phyloP scores from a whole-genome alignment of 2,113 vertebrate genomes.

The Syngnathus floridae region DNA sequence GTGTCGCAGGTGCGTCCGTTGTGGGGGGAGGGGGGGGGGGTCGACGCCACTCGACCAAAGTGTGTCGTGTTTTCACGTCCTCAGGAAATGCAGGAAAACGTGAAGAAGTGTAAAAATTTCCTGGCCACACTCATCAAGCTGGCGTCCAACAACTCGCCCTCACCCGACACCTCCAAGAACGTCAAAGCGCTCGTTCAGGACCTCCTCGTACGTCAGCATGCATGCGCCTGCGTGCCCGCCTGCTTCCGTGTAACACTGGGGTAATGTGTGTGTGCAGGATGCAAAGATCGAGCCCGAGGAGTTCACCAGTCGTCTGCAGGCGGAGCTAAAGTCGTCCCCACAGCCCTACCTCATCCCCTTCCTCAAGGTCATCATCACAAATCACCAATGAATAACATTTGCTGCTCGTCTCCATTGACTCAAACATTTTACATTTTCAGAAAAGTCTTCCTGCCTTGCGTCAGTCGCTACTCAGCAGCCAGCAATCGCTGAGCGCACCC shows the following conservation, averaged over 20 bases:
- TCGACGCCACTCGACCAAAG: background rate
- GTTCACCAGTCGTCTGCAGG: conserved; percentile 81
- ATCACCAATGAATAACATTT: background rate
- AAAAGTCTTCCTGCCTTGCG: conserved; percentile 84
- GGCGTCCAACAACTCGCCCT: conserved; percentile 80
- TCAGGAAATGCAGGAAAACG: conserved; percentile 86
- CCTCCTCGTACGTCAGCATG: conserved; percentile 69
- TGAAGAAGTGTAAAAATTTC: conserved; percentile 88
- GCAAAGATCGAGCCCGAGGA: conserved; percentile 85
- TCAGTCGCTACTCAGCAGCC: conserved; percentile 78
- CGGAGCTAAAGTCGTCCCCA: conserved; percentile 83
- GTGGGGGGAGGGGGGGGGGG: background rate
- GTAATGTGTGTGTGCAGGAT: conserved; percentile 61
- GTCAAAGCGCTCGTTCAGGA: conserved; percentile 85
- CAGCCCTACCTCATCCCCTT: conserved; percentile 88
- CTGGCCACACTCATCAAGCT: conserved; percentile 83
- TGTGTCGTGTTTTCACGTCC: background rate
- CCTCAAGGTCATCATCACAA: conserved; percentile 68
- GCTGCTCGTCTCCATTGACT: no score
- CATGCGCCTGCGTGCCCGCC: no score
- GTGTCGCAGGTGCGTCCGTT: conserved; percentile 68
- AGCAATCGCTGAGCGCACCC: conserved; percentile 71
- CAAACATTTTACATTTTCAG: conserved; percentile 43
- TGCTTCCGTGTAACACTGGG: background rate
- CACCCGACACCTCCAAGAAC: conserved; percentile 80